phyloP scores from a whole-genome alignment of 92 coral and sea anemone genomes.

The Hydrozoanthus gracilis region DNA sequence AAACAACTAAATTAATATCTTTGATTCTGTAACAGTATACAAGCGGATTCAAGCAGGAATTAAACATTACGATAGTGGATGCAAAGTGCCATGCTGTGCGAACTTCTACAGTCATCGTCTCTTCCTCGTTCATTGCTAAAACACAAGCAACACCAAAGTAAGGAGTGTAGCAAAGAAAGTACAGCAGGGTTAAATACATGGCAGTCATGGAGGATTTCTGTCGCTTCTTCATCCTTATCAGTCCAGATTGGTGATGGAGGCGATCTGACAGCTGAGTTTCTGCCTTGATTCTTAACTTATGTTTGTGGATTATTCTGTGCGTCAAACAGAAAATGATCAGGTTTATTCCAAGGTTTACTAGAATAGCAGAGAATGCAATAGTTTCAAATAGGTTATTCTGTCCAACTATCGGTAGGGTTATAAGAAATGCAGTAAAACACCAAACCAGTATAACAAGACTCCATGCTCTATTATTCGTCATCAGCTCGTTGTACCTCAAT shows the following conservation, averaged over 20 bases:
- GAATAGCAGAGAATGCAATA: background rate
- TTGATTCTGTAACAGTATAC: background rate
- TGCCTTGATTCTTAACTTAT: background rate
- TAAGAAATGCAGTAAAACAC: background rate
- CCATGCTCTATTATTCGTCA: slow-evolving; percentile 9
- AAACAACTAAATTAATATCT: background rate
- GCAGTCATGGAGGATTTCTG: slow-evolving; percentile 6
- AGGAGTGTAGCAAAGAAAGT: slow-evolving; percentile 1
- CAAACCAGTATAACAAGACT: background rate
- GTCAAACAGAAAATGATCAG: background rate
- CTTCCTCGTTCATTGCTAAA: background rate
- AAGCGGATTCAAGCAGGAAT: slow-evolving; percentile 3
- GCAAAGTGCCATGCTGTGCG: slow-evolving; percentile 17
- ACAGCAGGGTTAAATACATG: background rate
- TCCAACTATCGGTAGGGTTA: background rate
- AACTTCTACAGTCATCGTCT: background rate
- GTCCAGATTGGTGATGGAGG: background rate
- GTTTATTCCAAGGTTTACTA: background rate
- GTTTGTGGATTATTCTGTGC: slow-evolving; percentile 5
- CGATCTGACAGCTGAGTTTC: slow-evolving; percentile 23
- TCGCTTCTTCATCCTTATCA: background rate
- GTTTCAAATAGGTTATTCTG: background rate
- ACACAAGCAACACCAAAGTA: background rate
- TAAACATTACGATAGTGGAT: background rate
- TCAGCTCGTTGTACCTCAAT: slow-evolving; percentile 1